Base-by-base conservation (phyloP, 2,113 vertebrate species). In the Trematocara marginatum region DNA sequence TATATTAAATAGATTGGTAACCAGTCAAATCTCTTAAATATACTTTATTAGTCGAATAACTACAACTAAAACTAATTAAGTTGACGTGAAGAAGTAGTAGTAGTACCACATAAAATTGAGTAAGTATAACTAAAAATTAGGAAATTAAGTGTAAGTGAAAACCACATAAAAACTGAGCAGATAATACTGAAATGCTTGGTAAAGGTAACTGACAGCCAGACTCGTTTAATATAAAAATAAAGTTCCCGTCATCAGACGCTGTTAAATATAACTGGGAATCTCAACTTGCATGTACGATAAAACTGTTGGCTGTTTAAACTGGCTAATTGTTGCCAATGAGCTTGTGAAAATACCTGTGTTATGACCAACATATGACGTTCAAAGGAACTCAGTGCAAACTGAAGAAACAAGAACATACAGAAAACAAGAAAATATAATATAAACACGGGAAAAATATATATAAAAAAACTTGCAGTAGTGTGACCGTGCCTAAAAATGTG, bases 201-300 rank as follows among this genome's bases (percentile, higher is more conserved):
- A 59, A 59, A 59, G 13, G 3, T 59, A 34, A 61, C 5, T 6
- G 29, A 61, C 57, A 34, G 29, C 0, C 0, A 61, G 57, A 61
- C 29, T 61, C 15, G 0, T 61, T 34, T 61, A 61, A 61, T 34
- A 34, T 61, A 34, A 61, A 59, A 59, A 57, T 16, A 31, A 40
- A 45, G 57, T 34, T 61, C 8, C 57, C 3, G 3, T 3, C 29
- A 34, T 18, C 5, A 10, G 29, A 59, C 1, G 5, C 29, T 35
- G 15, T 34, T 34, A 35, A 34, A 61, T 61, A 61, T 10, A 8
- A 61, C 29, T 61, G 57, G 57, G 15, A 61, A 0, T 35, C 15
- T 61, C 57, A 59, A 34, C 29, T 59, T 18, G 29, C 29, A 31
- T 59, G 15, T 34, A 34, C 3, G 1, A 61, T 61, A 6, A 34